These are phyloP conservation scores for Onychorhynchus coronatus DNA, from an alignment of 2,113 vertebrate species.

Conservation along the genomic window DNA sequence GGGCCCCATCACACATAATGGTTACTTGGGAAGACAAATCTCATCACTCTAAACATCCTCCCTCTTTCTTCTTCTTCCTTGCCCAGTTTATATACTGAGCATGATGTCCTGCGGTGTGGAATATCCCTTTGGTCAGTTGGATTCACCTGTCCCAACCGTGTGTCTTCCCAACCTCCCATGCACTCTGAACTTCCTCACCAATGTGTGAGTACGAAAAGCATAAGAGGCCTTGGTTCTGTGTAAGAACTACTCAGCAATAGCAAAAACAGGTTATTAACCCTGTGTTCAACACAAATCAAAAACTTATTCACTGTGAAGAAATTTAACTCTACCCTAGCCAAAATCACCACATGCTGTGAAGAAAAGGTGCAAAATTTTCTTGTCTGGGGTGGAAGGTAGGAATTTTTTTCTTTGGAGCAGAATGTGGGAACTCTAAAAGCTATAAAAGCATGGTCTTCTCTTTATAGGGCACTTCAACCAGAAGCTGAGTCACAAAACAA, in stretches of 20 bases:
- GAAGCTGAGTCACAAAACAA: background rate
- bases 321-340: background rate
- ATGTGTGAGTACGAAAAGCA: background rate
- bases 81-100: background rate
- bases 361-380: background rate
- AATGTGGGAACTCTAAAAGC: background rate
- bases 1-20: fast-evolving
- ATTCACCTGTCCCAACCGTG: background rate
- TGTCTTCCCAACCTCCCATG: fast-evolving
- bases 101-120: background rate
- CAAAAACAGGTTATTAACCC: background rate
- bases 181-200: background rate
- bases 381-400: background rate
- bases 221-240: background rate
- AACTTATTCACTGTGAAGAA: background rate
- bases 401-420: background rate
- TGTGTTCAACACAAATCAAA: background rate
- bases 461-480: background rate
- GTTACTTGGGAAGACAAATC: background rate
- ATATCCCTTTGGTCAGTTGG: background rate
- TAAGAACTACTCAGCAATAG: background rate
- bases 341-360: background rate
- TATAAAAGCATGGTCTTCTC: background rate
- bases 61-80: background rate
- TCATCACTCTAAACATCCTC: fast-evolving